Evolutionary conservation across 64 coral and sea anemone species (phyloP).

Genomic region (Platygyra sinensis): DNA sequence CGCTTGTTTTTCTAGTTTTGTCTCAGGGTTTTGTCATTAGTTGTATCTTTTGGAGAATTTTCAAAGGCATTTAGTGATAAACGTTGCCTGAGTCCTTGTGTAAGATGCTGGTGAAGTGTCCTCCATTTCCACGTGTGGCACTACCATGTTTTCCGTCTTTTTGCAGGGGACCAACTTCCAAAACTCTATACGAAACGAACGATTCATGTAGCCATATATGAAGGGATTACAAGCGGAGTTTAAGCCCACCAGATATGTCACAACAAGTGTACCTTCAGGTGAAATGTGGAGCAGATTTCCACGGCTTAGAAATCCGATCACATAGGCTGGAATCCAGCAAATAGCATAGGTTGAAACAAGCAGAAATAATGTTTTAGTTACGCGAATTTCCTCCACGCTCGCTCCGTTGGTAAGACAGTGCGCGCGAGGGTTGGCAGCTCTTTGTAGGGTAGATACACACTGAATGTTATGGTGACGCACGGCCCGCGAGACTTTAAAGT

Average conservation of each 20-base stretch:
- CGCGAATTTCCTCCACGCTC: slow-evolving; percentile 49
- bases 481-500: slow-evolving; percentile 28
- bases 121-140: background rate
- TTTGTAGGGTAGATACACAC: background rate
- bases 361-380: slow-evolving; percentile 47
- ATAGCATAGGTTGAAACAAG: slow-evolving; percentile 38
- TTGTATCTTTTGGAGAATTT: background rate
- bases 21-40: background rate
- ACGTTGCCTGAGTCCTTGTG: background rate
- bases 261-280: slow-evolving; percentile 7
- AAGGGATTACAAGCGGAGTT: slow-evolving; percentile 49
- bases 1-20: background rate
- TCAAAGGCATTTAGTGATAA: background rate
- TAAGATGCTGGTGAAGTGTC: background rate
- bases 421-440: background rate
- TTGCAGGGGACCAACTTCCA: slow-evolving; percentile 24
- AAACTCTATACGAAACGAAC: slow-evolving; percentile 45
- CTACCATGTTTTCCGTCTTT: background rate
- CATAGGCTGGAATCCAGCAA: slow-evolving; percentile 62
- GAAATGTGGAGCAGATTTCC: slow-evolving; percentile 17
- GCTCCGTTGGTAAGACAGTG: background rate
- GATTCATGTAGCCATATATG: slow-evolving; percentile 45
- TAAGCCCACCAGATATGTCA: slow-evolving; percentile 30
- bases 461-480: slow-evolving; percentile 43
- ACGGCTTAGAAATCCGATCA: slow-evolving; percentile 25